These are phyloP conservation scores for Chelonus insularis DNA, from an alignment of 1,140 invertebrate genomes.

Conservation along the genomic window DNA sequence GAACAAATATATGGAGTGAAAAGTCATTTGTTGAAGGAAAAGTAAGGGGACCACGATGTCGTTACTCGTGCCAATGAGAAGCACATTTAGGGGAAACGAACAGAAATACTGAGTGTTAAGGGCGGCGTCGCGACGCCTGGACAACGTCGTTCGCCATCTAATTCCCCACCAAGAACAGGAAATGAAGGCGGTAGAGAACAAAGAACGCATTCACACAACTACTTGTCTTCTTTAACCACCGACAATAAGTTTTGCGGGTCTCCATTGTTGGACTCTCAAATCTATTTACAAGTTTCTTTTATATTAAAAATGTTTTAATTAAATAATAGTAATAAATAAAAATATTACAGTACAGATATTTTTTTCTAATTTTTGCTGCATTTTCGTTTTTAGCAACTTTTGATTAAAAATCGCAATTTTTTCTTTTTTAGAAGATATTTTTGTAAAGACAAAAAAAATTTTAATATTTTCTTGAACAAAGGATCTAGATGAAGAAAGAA, in stretches of 20 bases:
- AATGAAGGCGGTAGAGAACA: conserved; percentile 22
- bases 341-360: not conserved
- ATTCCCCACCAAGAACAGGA: conserved; percentile 13
- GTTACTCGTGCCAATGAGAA: not conserved
- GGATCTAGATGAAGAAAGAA: no score
- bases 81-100: not conserved
- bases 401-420: no score
- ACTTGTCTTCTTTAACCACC: not conserved
- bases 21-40: not conserved
- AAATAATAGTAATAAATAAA: not conserved
- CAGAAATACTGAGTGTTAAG: not conserved
- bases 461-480: no score
- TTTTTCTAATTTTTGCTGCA: no score
- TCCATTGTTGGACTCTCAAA: no score
- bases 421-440: no score
- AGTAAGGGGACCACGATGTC: no score
- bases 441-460: no score
- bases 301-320: not conserved
- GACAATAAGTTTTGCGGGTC: not conserved
- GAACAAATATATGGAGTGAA: not conserved
- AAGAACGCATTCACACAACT: conserved; percentile 1
- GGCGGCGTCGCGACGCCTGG: not conserved
- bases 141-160: not conserved
- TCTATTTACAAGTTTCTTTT: not conserved
- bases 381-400: no score